Percentiles rank a stretch among this genome's conserved stretches.
Conservation (phyloP, 2,888 invertebrate genomes). For the Drosophila nr. medialis region DNA sequence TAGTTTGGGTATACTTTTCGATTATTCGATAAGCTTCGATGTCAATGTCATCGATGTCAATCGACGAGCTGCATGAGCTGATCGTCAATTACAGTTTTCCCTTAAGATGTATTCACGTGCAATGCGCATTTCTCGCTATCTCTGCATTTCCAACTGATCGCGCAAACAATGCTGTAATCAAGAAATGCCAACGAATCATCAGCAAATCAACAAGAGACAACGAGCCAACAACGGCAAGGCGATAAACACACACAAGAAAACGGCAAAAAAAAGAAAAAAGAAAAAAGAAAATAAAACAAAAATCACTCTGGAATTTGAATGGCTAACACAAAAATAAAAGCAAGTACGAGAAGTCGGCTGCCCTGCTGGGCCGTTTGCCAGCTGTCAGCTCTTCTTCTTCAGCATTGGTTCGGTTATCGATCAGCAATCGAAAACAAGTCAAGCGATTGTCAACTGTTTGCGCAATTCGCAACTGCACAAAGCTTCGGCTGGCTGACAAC, state of each 20-base stretch:
- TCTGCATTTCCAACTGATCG: constrained; percentile 32
- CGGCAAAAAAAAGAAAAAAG: background rate
- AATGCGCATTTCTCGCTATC: constrained; percentile 24
- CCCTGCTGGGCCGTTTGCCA: constrained; percentile 62
- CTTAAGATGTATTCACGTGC: background rate
- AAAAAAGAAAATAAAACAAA: constrained; percentile 16
- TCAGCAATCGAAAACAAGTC: constrained; percentile 31
- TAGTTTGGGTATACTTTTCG: background rate
- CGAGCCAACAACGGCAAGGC: constrained; percentile 38
- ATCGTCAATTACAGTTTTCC: constrained; percentile 14
- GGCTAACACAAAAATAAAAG: constrained; percentile 26
- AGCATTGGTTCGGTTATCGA: constrained; percentile 32
- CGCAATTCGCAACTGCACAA: constrained; percentile 48
- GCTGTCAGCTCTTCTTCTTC: constrained; percentile 29
- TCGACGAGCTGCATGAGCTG: background rate
- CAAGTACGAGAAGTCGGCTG: constrained; percentile 35
- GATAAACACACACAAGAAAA: constrained; percentile 38
- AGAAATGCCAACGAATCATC: constrained; percentile 60
- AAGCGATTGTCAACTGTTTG: constrained; percentile 53
- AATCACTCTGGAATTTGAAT: constrained; percentile 53
- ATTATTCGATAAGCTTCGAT: background rate
- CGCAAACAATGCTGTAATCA: constrained; percentile 47
- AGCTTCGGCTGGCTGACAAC: constrained; percentile 26
- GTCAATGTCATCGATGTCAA: constrained; percentile 6
- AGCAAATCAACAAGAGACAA: constrained; percentile 1